These are phyloP conservation scores for Eilema caniola DNA, from an alignment of 2,888 invertebrate genomes.

Conservation along the genomic window DNA sequence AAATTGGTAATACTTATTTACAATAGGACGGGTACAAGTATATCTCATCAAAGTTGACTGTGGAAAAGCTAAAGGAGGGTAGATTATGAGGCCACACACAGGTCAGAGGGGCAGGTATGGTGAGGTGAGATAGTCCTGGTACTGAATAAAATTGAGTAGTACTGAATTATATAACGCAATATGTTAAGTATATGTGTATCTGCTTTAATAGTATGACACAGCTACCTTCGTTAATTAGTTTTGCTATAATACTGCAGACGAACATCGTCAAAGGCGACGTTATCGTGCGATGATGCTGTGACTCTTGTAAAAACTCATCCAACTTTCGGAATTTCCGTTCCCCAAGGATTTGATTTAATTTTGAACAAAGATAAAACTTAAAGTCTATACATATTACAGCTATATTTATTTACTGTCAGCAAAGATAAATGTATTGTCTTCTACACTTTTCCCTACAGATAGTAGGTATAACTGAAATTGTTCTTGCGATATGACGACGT, in stretches of 20 bases:
- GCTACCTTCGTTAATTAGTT: neutral
- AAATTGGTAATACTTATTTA: neutral
- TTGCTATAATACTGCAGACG: neutral
- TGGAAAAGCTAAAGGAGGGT: neutral
- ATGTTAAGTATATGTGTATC: neutral
- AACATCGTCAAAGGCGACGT: neutral
- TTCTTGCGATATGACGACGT: conserved; percentile 31
- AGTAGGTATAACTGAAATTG: conserved; percentile 37
- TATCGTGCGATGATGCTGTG: neutral
- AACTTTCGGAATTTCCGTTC: neutral
- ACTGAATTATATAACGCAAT: neutral
- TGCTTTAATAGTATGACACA: neutral
- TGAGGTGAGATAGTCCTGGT: neutral
- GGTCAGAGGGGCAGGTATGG: neutral
- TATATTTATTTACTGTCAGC: conserved; percentile 32
- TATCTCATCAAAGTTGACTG: neutral
- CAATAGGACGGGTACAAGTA: neutral
- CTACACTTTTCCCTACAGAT: conserved; percentile 31
- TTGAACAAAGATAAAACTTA: neutral
- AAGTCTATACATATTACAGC: conserved; percentile 15
- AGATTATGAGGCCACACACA: neutral
- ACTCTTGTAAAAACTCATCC: neutral
- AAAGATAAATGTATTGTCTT: conserved; percentile 39
- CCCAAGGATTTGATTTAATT: conserved; percentile 9
- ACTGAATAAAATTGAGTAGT: neutral